Evolutionary conservation across 2,888 invertebrate species (phyloP).

Genomic region (Caenorhabditis sp.): DNA sequence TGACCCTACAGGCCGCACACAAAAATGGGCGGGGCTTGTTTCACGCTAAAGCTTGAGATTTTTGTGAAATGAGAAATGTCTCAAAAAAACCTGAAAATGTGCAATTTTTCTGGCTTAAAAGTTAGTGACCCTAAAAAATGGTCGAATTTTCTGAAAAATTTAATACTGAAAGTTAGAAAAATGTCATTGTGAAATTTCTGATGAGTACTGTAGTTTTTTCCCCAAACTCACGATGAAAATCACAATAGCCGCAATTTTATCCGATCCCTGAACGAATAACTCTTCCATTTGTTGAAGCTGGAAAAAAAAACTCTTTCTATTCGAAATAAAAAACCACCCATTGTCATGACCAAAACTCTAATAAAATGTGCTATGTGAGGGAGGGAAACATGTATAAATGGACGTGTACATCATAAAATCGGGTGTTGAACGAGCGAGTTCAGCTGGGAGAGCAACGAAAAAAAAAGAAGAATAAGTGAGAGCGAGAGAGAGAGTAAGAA

Average conservation of each 20-base stretch:
- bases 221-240: conserved; percentile 49
- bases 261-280: conserved; percentile 38
- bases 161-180: too few species aligned
- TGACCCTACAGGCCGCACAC: too few species aligned
- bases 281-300: conserved; percentile 12
- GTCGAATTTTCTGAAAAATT: too few species aligned
- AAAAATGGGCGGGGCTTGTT: too few species aligned
- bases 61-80: too few species aligned
- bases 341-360: not conserved
- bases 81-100: too few species aligned
- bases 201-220: too few species aligned
- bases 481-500: too few species aligned
- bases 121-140: too few species aligned
- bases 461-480: not conserved
- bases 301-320: not conserved
- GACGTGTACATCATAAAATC: not conserved
- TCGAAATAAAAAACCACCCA: not conserved
- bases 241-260: conserved; percentile 44
- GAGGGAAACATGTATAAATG: not conserved
- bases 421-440: not conserved
- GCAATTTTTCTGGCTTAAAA: too few species aligned
- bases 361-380: not conserved
- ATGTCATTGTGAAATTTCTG: too few species aligned
- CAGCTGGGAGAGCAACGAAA: conserved; percentile 1
- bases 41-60: too few species aligned